Percentiles rank a stretch among this genome's conserved stretches.
These are phyloP conservation scores for Menidia menidia DNA, from an alignment of 2,797 vertebrate species.

Conservation along the genomic window DNA sequence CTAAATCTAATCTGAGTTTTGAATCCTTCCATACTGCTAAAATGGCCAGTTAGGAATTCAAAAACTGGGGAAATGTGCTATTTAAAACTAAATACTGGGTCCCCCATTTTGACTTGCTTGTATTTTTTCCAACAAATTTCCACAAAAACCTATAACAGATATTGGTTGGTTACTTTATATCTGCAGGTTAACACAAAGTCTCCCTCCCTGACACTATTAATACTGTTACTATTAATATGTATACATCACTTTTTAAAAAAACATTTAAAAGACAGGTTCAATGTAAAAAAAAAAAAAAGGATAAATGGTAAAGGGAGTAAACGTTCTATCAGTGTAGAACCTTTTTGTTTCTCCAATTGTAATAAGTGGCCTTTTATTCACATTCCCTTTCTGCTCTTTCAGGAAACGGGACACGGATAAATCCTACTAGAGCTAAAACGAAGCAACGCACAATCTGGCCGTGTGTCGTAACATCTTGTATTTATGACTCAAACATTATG, in stretches of 20 bases:
- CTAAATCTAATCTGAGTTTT: constrained; percentile 52
- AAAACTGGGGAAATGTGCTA: constrained; percentile 2
- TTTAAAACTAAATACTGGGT: constrained; percentile 9
- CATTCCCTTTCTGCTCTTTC: background rate
- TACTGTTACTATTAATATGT: too few relatives aligned
- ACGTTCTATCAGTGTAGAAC: too few relatives aligned
- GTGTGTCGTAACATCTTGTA: background rate
- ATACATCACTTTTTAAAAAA: too few relatives aligned
- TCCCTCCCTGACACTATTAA: too few relatives aligned
- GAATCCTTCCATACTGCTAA: constrained; percentile 34
- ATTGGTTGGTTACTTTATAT: too few relatives aligned
- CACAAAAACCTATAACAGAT: background rate
- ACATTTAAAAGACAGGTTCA: too few relatives aligned
- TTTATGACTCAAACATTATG: background rate
- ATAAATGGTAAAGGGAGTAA: too few relatives aligned
- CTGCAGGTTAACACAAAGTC: too few relatives aligned
- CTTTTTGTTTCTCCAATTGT: too few relatives aligned
- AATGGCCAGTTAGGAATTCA: constrained; percentile 23
- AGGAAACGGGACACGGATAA: background rate
- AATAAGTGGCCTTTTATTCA: too few relatives aligned
- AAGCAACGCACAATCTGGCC: background rate
- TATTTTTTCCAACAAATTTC: background rate
- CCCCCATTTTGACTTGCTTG: background rate
- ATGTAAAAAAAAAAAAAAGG: too few relatives aligned
- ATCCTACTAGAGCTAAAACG: too few relatives aligned